Conservation (phyloP, 1,140 invertebrate species). For the Drosophila serrata region DNA sequence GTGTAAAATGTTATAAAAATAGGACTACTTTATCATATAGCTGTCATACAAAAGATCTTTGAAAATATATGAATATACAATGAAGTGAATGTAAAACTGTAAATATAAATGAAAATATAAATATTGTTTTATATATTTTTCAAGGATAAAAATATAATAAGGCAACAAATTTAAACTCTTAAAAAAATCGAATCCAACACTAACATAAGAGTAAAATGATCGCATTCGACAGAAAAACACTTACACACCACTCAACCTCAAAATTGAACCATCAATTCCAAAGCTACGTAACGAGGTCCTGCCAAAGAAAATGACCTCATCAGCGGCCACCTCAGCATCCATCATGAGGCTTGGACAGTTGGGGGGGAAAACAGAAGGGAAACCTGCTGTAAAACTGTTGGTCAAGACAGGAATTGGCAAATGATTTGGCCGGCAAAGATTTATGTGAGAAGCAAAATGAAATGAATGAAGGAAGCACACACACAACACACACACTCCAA, state of each 20-base stretch:
- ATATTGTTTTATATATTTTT: background rate
- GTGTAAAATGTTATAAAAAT: too few species aligned
- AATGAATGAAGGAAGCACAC: constrained; percentile 20
- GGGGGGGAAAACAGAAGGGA: background rate
- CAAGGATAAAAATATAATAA: too few species aligned
- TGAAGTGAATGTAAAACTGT: too few species aligned
- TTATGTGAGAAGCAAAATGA: constrained; percentile 52
- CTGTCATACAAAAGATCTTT: too few species aligned
- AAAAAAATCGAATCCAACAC: background rate
- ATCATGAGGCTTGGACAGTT: constrained; percentile 11
- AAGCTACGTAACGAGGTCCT: constrained; percentile 6
- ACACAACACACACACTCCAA: background rate
- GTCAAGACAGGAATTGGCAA: constrained; percentile 51
- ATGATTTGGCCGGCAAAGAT: constrained; percentile 50
- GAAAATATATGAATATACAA: too few species aligned
- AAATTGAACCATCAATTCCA: constrained; percentile 28
- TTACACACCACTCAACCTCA: background rate
- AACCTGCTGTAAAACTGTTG: constrained; percentile 26
- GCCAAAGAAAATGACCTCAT: constrained; percentile 31
- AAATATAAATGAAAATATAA: too few species aligned
- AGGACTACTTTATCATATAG: too few species aligned
- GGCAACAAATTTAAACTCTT: background rate
- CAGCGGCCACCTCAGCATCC: constrained; percentile 27
- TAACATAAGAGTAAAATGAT: background rate
- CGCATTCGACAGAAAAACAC: background rate